A percentile compares a stretch with the other conserved stretches of the same genome.
Conservation (phyloP, 37 sponge, comb jelly and placozoan genomes). For the Spongilla lacustris region DNA sequence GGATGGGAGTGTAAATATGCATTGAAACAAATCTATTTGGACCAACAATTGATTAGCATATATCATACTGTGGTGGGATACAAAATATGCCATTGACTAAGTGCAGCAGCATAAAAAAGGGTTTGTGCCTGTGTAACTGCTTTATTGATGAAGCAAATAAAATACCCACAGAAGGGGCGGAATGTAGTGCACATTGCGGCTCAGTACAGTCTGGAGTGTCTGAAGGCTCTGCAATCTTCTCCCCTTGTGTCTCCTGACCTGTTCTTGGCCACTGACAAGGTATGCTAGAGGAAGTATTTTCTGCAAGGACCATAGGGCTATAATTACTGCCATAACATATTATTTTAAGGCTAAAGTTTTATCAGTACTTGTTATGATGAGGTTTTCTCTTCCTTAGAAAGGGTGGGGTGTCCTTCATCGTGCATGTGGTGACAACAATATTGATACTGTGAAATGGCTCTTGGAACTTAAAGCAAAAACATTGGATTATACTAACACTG, state of each 20-base stretch:
- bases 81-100: too few relatives aligned
- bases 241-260: background rate
- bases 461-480: background rate
- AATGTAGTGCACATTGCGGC: conserved; percentile 18
- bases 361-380: too few relatives aligned
- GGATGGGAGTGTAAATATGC: too few relatives aligned
- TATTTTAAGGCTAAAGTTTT: too few relatives aligned
- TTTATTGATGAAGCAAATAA: background rate
- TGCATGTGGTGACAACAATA: conserved; percentile 8
- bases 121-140: too few relatives aligned
- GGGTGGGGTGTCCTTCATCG: conserved; percentile 41
- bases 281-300: too few relatives aligned
- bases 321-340: too few relatives aligned
- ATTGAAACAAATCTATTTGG: too few relatives aligned
- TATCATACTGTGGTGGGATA: too few relatives aligned
- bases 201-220: conserved; percentile 15
- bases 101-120: too few relatives aligned
- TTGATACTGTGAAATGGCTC: conserved; percentile 22
- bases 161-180: conserved; percentile 17
- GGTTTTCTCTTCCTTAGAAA: background rate
- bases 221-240: conserved; percentile 10
- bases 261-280: conserved; percentile 22
- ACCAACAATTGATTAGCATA: too few relatives aligned
- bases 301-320: too few relatives aligned
- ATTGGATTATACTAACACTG: background rate